Evolutionary conservation across 1,140 invertebrate species (phyloP), one percentile per base, ranked within the genome.

Genomic region (Whitmania pigra): DNA sequence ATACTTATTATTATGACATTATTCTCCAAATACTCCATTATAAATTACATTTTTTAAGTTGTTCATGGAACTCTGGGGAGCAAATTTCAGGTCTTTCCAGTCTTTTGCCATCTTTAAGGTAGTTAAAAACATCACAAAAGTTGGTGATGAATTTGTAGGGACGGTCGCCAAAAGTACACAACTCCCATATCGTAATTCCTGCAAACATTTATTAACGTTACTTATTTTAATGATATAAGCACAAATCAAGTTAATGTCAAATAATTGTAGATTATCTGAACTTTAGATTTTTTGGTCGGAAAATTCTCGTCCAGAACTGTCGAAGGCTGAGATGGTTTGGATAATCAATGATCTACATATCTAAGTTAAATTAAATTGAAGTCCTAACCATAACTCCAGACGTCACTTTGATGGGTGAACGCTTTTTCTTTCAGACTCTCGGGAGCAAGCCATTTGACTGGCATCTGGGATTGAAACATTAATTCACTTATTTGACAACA

Each of bases 401-500:
- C 94, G 79, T 99, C 96, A 77, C 91, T 94, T 80, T 97, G 97
- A 77, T 97, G 94, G 7, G 93, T 97, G 81, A 97, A 99, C 69
- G 95, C 89, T 36, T 93, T 85, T 80, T 96, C 90, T 75, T 93
- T 88, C 40, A 98, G 94, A 79, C 94, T 97, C 77, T 99, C 96
- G 17, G 96, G 81, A 0, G 95, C 95, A 57, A 99, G 82, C 96
- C 95, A 99, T 82, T 97, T 98, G 72, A 98, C 96, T 0, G 95
- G 94, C 92, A 98, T 22, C 67, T 68, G 15, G 43, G 3, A 72
- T 69, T 77, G 74, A 40, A 63, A 63, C 18, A 13, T 22, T 63
- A 25, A 63, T 63, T 63, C 66, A 67, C 73, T 71, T 73, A 75
- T 31, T 72, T 40, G 40, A 29, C 5, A 67, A 63, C 9, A 11